Evolutionary conservation across 2,113 vertebrate species (phyloP).

Genomic region (Dicerorhinus sumatrensis): DNA sequence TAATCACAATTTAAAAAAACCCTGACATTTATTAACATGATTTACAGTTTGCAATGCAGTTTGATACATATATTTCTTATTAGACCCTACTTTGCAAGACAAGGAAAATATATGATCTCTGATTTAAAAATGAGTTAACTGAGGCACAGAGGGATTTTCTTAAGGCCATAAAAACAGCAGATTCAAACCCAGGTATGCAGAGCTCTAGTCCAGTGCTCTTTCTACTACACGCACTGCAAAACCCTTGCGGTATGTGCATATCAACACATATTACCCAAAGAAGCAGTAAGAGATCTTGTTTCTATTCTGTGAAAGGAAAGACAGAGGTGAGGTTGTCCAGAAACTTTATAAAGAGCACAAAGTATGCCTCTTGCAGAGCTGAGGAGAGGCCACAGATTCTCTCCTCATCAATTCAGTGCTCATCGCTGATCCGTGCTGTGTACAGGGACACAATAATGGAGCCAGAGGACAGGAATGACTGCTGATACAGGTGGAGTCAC

Average conservation of each 20-base stretch:
- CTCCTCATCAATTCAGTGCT: not conserved
- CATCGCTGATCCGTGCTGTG: not conserved
- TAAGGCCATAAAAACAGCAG: not conserved
- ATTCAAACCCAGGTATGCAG: not conserved
- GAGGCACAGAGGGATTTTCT: not conserved
- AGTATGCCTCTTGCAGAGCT: not conserved
- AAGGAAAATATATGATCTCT: constrained; percentile 19
- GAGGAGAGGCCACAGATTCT: not conserved
- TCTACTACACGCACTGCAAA: not conserved
- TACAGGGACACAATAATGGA: accelerated
- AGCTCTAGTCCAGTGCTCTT: not conserved
- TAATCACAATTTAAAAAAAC: not conserved
- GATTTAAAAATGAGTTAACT: not conserved
- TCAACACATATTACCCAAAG: not conserved
- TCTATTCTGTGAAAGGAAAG: not conserved
- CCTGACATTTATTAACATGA: not conserved
- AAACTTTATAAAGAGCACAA: not conserved
- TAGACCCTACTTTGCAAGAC: not conserved
- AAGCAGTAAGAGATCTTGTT: not conserved
- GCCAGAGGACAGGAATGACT: accelerated
- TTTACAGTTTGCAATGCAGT: not conserved
- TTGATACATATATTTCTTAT: not conserved
- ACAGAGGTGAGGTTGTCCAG: not conserved
- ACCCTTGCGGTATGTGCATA: not conserved
- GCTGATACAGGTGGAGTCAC: too few species aligned